phyloP scores from a whole-genome alignment of 2,888 invertebrate genomes.

The Caenorhabditis macrosperma region DNA sequence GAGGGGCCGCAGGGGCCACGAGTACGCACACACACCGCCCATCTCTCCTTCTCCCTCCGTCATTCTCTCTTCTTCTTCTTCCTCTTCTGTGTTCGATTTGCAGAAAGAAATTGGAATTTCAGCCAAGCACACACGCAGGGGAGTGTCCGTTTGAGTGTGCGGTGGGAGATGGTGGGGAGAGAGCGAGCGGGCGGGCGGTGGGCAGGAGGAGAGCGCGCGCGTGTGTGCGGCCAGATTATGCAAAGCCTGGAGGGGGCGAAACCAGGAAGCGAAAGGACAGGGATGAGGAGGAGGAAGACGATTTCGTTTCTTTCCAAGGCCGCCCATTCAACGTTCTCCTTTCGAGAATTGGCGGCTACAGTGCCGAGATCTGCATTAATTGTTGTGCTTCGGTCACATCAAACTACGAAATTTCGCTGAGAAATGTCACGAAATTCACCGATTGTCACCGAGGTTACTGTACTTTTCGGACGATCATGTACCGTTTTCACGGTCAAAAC shows the following conservation, averaged over 20 bases:
- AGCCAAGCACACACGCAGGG: background rate
- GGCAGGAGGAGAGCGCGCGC: background rate
- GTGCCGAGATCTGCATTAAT: too few relatives aligned
- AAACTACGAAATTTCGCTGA: background rate
- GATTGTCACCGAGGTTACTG: too few relatives aligned
- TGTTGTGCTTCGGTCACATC: background rate
- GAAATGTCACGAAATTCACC: background rate
- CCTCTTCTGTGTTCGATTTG: background rate
- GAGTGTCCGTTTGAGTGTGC: background rate
- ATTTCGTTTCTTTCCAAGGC: background rate
- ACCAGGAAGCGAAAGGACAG: background rate
- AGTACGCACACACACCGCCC: constrained; percentile 73
- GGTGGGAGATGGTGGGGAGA: background rate
- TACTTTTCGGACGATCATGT: too few relatives aligned
- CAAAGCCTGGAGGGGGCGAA: background rate
- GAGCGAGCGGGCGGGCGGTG: background rate
- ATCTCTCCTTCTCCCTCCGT: background rate
- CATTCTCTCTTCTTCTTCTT: background rate
- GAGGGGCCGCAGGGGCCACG: constrained; percentile 84
- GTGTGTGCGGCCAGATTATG: background rate
- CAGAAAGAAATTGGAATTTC: constrained; percentile 5
- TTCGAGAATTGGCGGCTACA: background rate
- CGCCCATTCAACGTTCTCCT: background rate
- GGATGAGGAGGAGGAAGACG: background rate
- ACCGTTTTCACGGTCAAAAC: too few relatives aligned